These are phyloP conservation scores for Polia nebulosa DNA, from an alignment of 2,888 invertebrate genomes.

Conservation along the genomic window DNA sequence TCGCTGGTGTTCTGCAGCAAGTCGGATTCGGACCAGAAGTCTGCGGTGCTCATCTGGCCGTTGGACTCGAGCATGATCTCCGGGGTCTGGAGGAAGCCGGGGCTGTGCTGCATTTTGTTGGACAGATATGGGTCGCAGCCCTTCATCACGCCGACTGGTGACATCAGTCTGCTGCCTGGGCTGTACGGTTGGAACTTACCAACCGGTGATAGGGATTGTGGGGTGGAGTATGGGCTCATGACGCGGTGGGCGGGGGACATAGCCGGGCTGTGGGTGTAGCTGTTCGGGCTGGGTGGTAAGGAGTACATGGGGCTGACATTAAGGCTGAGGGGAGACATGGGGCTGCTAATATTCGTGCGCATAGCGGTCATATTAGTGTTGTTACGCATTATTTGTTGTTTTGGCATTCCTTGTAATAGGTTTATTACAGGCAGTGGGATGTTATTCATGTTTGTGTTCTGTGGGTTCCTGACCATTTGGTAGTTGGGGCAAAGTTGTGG, in stretches of 20 bases:
- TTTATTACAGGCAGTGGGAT: constrained; percentile 82
- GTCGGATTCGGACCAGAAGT: constrained; percentile 85
- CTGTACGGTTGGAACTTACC: constrained; percentile 82
- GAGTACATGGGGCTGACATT: constrained; percentile 85
- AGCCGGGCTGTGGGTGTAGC: constrained; percentile 83
- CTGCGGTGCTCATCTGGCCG: constrained; percentile 76
- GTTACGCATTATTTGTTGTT: constrained; percentile 71
- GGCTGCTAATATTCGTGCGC: constrained; percentile 69
- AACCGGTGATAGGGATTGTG: constrained; percentile 84
- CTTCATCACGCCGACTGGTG: constrained; percentile 79
- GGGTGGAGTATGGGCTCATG: constrained; percentile 84
- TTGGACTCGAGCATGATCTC: constrained; percentile 81
- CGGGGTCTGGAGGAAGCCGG: constrained; percentile 76
- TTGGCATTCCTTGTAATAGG: constrained; percentile 76
- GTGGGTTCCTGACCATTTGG: constrained; percentile 73
- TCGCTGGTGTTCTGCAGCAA: constrained; percentile 83
- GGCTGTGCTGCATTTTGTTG: constrained; percentile 86
- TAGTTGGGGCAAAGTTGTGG: constrained; percentile 73
- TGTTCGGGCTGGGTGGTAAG: constrained; percentile 82
- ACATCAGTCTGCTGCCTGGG: constrained; percentile 77
- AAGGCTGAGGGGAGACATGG: constrained; percentile 84
- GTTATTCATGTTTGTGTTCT: constrained; percentile 68
- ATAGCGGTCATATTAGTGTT: constrained; percentile 68
- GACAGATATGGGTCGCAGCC: constrained; percentile 85
- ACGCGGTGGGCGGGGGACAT: constrained; percentile 82